Evolutionary conservation across 2,888 invertebrate genomes (phyloP).

Genomic region (Isoperla grammatica): DNA sequence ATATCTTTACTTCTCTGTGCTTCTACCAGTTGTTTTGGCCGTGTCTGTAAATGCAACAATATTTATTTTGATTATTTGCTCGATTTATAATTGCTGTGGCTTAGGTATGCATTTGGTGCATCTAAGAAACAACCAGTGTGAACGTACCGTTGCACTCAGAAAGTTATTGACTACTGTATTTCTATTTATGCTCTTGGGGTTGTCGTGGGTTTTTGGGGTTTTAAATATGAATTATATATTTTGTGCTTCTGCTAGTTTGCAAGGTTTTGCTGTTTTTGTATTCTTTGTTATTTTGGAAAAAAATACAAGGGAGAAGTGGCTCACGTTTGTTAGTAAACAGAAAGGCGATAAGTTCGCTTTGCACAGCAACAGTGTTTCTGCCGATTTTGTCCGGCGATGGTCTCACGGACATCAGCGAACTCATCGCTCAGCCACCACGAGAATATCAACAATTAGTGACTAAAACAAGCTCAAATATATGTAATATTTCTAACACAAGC

Average conservation of each 20-base stretch:
- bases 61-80: slow-evolving; percentile 18
- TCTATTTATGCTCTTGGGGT: slow-evolving; percentile 27
- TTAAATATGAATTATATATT: slow-evolving; percentile 23
- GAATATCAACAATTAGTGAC: background rate
- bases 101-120: slow-evolving; percentile 44
- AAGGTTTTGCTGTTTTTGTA: slow-evolving; percentile 27
- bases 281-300: slow-evolving; percentile 30
- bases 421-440: background rate
- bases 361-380: background rate
- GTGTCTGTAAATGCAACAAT: slow-evolving; percentile 19
- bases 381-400: background rate
- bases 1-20: slow-evolving; percentile 18
- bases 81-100: slow-evolving; percentile 13
- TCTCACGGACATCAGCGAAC: background rate
- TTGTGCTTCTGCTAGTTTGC: slow-evolving; percentile 24
- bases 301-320: slow-evolving; percentile 18
- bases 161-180: slow-evolving; percentile 22
- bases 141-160: slow-evolving; percentile 11
- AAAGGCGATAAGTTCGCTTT: background rate
- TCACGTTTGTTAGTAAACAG: background rate
- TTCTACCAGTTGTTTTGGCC: slow-evolving; percentile 22
- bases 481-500: no score
- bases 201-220: slow-evolving; percentile 28
- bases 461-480: no score
- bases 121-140: slow-evolving; percentile 34